Evolutionary conservation across 2,888 invertebrate species (phyloP).

Genomic region (Podabrus alpinus): DNA sequence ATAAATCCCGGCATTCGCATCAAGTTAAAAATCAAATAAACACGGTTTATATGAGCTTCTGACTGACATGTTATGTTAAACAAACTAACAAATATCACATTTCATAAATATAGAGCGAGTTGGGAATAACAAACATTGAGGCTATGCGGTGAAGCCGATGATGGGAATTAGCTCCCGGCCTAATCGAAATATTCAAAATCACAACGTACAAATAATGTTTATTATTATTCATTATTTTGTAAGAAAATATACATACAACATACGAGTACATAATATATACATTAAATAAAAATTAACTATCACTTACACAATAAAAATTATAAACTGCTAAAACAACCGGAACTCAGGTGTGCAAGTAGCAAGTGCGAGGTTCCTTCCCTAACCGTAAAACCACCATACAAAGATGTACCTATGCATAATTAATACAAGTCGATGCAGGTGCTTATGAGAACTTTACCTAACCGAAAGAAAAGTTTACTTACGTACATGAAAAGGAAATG

Average conservation of each 20-base stretch:
- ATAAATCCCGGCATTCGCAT: slow-evolving; percentile 16
- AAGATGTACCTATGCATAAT: slow-evolving; percentile 21
- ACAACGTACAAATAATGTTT: not conserved
- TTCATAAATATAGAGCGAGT: slow-evolving; percentile 42
- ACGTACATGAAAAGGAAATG: slow-evolving; percentile 22
- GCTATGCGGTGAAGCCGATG: slow-evolving; percentile 31
- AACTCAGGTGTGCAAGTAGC: slow-evolving; percentile 28
- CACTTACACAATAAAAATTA: not conserved
- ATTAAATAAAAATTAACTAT: not conserved
- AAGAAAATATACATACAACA: not conserved
- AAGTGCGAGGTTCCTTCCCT: slow-evolving; percentile 13
- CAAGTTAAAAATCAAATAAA: slow-evolving; percentile 31
- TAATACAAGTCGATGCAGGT: slow-evolving; percentile 27
- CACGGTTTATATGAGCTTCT: slow-evolving; percentile 36
- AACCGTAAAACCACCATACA: slow-evolving; percentile 7
- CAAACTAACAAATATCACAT: slow-evolving; percentile 48
- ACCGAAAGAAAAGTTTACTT: slow-evolving; percentile 4
- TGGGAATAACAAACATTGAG: slow-evolving; percentile 45
- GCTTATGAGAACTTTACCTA: slow-evolving; percentile 19
- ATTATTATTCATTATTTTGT: not conserved
- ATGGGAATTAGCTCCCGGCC: slow-evolving; percentile 1
- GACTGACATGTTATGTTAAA: slow-evolving; percentile 45
- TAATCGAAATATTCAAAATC: not conserved
- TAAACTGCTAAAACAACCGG: slow-evolving; percentile 12
- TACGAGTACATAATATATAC: no score